Evolutionary conservation across 2,888 invertebrate genomes (phyloP).

Genomic region (Drosophila mayaguana): DNA sequence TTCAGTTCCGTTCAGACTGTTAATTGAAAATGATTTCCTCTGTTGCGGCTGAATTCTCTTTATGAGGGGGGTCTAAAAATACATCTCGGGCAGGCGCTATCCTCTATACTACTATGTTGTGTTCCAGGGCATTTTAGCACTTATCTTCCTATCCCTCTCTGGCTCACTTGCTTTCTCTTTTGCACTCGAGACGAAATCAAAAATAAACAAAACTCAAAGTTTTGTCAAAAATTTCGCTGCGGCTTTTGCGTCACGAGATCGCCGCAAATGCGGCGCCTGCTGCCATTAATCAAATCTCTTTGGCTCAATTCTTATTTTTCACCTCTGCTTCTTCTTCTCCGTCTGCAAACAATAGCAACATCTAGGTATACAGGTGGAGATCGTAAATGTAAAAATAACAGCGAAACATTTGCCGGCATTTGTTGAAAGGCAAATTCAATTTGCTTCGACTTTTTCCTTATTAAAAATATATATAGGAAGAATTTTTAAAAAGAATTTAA

Average conservation of each 20-base stretch:
- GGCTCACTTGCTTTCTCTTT: neutral
- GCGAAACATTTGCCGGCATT: slow-evolving; percentile 22
- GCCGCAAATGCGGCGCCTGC: slow-evolving; percentile 31
- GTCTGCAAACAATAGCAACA: slow-evolving; percentile 19
- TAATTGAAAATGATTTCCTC: slow-evolving; percentile 12
- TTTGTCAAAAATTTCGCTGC: slow-evolving; percentile 7
- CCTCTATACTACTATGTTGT: neutral
- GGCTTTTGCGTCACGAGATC: slow-evolving; percentile 30
- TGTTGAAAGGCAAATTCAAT: slow-evolving; percentile 6
- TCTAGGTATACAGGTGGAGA: neutral
- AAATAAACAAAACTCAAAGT: slow-evolving; percentile 1
- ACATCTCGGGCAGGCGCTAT: neutral
- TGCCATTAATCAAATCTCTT: slow-evolving; percentile 58
- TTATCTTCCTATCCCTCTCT: neutral
- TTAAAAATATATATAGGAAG: neutral
- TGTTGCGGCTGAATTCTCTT: neutral
- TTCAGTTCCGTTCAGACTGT: slow-evolving; percentile 3
- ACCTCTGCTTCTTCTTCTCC: neutral
- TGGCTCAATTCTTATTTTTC: slow-evolving; percentile 9
- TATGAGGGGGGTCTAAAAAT: slow-evolving; percentile 18
- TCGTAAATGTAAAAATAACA: slow-evolving; percentile 7
- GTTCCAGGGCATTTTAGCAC: slow-evolving; percentile 7
- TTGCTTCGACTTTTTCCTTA: neutral
- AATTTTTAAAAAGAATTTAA: neutral
- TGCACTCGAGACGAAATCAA: neutral